Percentiles rank a stretch among this genome's conserved stretches.
These are phyloP conservation scores for Drosophila suzukii DNA, from an alignment of 1,140 invertebrate species.

Conservation along the genomic window DNA sequence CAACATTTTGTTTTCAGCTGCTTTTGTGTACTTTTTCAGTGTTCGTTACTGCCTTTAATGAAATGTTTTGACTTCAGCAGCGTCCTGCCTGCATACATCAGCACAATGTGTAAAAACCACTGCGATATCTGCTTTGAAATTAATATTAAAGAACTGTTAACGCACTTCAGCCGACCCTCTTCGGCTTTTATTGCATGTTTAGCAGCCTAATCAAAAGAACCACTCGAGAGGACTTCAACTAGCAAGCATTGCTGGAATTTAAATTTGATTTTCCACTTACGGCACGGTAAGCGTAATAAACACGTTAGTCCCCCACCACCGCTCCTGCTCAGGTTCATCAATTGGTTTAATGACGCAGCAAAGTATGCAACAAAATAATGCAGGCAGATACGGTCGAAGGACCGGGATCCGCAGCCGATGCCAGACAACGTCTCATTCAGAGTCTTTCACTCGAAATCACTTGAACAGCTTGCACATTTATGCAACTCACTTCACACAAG, in stretches of 20 bases:
- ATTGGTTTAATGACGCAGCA: constrained; percentile 70
- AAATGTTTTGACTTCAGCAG: constrained; percentile 64
- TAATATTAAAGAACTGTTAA: constrained; percentile 27
- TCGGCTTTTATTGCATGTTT: constrained; percentile 10
- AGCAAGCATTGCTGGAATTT: constrained; percentile 6
- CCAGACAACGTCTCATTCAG: constrained; percentile 42
- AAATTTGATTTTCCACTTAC: constrained; percentile 15
- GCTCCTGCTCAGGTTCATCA: constrained; percentile 24
- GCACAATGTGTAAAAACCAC: background rate
- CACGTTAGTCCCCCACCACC: constrained; percentile 6
- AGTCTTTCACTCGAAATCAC: constrained; percentile 60
- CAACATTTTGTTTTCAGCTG: constrained; percentile 61
- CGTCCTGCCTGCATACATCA: background rate
- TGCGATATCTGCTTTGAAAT: constrained; percentile 7
- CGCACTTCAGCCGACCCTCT: constrained; percentile 1
- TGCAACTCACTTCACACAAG: constrained; percentile 66
- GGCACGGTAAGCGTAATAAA: constrained; percentile 34
- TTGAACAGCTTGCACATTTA: constrained; percentile 72
- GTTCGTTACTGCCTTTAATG: constrained; percentile 56
- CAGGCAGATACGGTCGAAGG: constrained; percentile 13
- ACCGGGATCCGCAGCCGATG: constrained; percentile 4
- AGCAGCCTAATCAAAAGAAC: constrained; percentile 30
- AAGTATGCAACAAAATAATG: constrained; percentile 58
- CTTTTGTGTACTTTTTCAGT: constrained; percentile 39
- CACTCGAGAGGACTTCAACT: constrained; percentile 2